These are phyloP conservation scores for Chionomys nivalis DNA, from an alignment of 2,113 vertebrate genomes.

Conservation along the genomic window DNA sequence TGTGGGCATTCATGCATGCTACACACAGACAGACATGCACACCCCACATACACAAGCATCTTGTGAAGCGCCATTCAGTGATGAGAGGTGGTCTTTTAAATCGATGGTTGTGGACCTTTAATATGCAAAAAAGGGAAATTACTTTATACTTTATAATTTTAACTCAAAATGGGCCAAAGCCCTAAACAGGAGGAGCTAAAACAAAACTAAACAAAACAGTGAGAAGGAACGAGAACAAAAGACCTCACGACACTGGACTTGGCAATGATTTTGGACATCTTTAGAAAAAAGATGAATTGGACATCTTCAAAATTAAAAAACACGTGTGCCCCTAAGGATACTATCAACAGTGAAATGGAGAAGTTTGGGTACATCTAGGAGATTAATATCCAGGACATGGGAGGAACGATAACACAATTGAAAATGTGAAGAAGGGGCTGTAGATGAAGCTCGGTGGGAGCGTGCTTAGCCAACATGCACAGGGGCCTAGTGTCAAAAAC, in stretches of 20 bases:
- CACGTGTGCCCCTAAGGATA: neutral
- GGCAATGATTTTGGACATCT: neutral
- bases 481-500: neutral
- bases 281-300: neutral
- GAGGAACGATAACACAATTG: neutral
- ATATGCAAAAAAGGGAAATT: neutral
- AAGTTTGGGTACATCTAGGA: neutral
- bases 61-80: neutral
- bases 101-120: neutral
- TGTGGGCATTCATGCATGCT: neutral
- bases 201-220: neutral
- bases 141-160: neutral
- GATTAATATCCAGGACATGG: neutral
- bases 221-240: neutral
- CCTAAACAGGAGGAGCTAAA: slow-evolving; percentile 4
- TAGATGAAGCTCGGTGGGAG: too few species aligned
- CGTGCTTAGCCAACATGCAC: neutral
- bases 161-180: neutral
- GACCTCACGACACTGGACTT: neutral
- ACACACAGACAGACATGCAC: neutral
- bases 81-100: neutral
- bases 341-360: neutral
- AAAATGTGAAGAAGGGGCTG: neutral
- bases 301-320: slow-evolving; percentile 27
- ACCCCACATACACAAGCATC: neutral